phyloP scores from a whole-genome alignment of 1,140 invertebrate species.

The Papilio machaon region DNA sequence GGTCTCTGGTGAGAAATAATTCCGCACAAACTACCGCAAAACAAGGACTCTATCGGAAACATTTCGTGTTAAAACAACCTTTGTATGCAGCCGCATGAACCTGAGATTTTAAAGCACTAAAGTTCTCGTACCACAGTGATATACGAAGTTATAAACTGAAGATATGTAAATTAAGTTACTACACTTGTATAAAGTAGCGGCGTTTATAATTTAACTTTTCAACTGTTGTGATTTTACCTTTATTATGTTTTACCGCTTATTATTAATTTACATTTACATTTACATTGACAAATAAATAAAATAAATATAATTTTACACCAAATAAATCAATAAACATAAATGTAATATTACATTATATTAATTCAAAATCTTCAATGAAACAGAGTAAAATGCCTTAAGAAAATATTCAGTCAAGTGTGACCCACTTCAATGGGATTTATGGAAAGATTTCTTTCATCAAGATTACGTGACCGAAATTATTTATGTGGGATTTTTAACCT shows the following conservation, averaged over 20 bases:
- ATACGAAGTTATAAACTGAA: neutral
- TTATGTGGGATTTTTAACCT: neutral
- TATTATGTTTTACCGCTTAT: neutral
- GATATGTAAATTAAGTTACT: slow-evolving; percentile 17
- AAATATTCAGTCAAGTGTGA: slow-evolving; percentile 1
- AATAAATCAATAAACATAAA: too few relatives aligned
- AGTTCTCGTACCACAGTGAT: neutral
- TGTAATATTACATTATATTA: neutral
- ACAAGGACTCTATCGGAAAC: slow-evolving; percentile 8
- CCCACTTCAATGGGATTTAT: slow-evolving; percentile 1
- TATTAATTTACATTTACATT: neutral
- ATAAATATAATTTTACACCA: too few relatives aligned
- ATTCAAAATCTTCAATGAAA: neutral
- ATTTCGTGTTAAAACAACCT: slow-evolving; percentile 14
- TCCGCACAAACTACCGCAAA: neutral
- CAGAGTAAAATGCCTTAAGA: neutral
- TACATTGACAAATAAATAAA: too few relatives aligned
- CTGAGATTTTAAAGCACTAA: neutral
- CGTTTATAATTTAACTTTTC: neutral
- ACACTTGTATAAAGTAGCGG: neutral
- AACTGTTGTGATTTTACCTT: neutral
- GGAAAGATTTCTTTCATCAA: neutral
- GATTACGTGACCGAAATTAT: slow-evolving; percentile 15
- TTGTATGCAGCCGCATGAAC: slow-evolving; percentile 18
- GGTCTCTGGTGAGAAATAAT: neutral